Percentiles rank a stretch among this genome's conserved stretches.
phyloP scores from a whole-genome alignment of 2,113 vertebrate genomes.

The Egretta garzetta region DNA sequence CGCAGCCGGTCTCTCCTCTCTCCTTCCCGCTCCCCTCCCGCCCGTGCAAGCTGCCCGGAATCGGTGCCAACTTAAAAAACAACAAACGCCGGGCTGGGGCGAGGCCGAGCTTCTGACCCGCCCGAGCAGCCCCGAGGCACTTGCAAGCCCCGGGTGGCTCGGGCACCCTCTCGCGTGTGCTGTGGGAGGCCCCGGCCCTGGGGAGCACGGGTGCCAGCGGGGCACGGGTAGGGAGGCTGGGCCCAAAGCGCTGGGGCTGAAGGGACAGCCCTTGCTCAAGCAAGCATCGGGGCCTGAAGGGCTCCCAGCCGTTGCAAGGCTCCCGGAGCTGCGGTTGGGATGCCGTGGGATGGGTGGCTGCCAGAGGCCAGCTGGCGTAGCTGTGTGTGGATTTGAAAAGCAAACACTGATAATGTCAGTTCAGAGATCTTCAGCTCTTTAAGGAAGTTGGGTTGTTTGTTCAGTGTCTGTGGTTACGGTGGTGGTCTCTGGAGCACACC shows the following conservation, averaged over 20 bases:
- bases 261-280: background rate
- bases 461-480: background rate
- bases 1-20: background rate
- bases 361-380: background rate
- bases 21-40: background rate
- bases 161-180: background rate
- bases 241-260: background rate
- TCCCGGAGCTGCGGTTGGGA: background rate
- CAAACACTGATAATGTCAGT: background rate
- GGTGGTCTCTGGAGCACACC: background rate
- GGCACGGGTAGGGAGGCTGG: fast-evolving
- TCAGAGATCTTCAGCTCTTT: fast-evolving
- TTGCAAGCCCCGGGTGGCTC: too few species aligned
- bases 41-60: background rate
- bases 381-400: background rate
- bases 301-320: fast-evolving
- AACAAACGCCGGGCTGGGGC: background rate
- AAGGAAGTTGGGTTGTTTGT: background rate
- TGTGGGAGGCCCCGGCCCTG: background rate
- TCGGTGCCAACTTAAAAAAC: background rate
- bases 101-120: background rate
- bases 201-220: background rate
- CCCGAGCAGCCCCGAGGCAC: background rate
- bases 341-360: background rate
- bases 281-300: background rate